phyloP scores from a whole-genome alignment of 2,888 invertebrate genomes.

The Argynnis bischoffii region DNA sequence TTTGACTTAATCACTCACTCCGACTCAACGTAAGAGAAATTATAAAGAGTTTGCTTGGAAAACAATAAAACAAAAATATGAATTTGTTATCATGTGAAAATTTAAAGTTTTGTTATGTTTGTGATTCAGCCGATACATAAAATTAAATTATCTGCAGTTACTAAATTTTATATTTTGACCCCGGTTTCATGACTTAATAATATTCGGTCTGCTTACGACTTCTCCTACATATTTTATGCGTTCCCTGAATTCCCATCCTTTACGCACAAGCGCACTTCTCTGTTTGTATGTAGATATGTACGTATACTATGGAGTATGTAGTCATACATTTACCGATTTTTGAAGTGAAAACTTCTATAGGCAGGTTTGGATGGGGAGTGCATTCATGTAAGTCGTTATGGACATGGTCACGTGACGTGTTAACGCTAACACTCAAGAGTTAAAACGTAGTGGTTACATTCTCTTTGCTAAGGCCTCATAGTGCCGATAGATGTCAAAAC shows the following conservation, averaged over 20 bases:
- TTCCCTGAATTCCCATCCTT: conserved; percentile 45
- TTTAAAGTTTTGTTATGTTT: background rate
- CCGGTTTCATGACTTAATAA: conserved; percentile 24
- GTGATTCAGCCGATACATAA: background rate
- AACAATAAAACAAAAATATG: conserved; percentile 4
- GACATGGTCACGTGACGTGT: no score
- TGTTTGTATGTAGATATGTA: background rate
- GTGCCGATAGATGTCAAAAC: no score
- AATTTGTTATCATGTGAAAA: background rate
- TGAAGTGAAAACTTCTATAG: no score
- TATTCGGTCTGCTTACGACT: conserved; percentile 39
- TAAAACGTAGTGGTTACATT: no score
- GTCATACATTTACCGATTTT: no score
- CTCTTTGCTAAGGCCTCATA: no score
- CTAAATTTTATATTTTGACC: conserved; percentile 20
- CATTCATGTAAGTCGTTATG: no score
- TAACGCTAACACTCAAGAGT: no score
- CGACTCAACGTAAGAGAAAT: conserved; percentile 2
- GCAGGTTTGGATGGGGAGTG: no score
- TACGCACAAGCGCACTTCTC: conserved; percentile 13
- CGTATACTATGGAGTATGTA: no score
- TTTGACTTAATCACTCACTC: conserved; percentile 12
- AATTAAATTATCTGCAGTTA: conserved; percentile 7
- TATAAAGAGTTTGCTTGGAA: background rate
- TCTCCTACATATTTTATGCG: conserved; percentile 56